phyloP scores from a whole-genome alignment of 2,888 invertebrate species.

The Nycteola revayana region DNA sequence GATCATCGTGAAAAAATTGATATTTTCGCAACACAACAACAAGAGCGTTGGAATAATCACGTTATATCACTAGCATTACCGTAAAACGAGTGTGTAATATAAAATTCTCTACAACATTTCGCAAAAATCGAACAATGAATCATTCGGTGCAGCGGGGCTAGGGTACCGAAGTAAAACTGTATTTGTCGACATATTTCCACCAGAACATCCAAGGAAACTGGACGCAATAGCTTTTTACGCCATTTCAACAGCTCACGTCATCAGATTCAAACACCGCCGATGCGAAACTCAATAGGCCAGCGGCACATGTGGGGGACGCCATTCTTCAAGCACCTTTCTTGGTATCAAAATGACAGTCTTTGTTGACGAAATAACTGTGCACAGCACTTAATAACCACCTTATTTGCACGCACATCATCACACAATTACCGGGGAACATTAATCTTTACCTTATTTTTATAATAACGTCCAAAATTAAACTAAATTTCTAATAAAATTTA shows the following conservation, averaged over 20 bases:
- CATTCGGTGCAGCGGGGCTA: constrained; percentile 63
- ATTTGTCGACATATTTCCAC: constrained; percentile 42
- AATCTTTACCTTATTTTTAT: constrained; percentile 68
- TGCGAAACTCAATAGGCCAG: constrained; percentile 68
- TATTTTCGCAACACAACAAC: constrained; percentile 23
- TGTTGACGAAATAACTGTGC: constrained; percentile 69
- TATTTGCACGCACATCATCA: constrained; percentile 57
- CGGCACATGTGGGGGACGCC: constrained; percentile 89
- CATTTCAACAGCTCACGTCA: constrained; percentile 63
- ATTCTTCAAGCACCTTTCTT: constrained; percentile 86
- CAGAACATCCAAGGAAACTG: constrained; percentile 42
- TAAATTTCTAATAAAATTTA: constrained; percentile 72
- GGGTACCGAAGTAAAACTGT: constrained; percentile 46
- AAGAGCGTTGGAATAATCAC: constrained; percentile 16
- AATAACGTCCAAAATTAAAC: constrained; percentile 58
- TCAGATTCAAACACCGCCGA: constrained; percentile 60
- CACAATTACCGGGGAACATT: constrained; percentile 42
- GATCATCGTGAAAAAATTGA: constrained; percentile 35
- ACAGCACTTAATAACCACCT: constrained; percentile 63
- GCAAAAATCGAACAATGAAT: constrained; percentile 74
- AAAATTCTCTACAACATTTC: constrained; percentile 49
- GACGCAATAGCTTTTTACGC: constrained; percentile 49
- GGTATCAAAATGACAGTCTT: constrained; percentile 84
- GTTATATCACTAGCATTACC: constrained; percentile 10
- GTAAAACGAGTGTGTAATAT: constrained; percentile 23